A percentile compares a stretch with the other conserved stretches of the same genome.
phyloP scores from a whole-genome alignment of 2,888 invertebrate genomes.

The Eucriotettix oculatus region DNA sequence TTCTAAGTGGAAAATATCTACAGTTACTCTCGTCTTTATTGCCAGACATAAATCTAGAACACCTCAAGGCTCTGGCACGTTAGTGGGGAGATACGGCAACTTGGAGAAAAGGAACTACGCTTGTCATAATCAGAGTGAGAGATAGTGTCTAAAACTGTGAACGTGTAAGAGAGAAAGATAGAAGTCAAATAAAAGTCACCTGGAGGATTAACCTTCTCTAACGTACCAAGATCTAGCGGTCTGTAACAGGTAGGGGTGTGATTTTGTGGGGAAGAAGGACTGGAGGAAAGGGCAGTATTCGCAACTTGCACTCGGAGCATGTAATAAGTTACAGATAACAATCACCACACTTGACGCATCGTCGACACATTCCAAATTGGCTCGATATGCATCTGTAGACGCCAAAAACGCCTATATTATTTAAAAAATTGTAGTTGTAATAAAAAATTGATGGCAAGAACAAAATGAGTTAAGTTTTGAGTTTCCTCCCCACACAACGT shows the following conservation, averaged over 20 bases:
- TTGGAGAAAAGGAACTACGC: slow-evolving; percentile 8
- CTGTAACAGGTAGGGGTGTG: not conserved
- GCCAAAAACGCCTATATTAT: slow-evolving; percentile 11
- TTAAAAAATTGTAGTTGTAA: slow-evolving; percentile 11
- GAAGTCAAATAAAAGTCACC: slow-evolving; percentile 3
- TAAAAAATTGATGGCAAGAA: slow-evolving; percentile 14
- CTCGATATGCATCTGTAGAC: slow-evolving; percentile 12
- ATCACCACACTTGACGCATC: slow-evolving; percentile 4
- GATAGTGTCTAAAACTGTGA: slow-evolving; percentile 9
- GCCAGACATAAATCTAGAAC: slow-evolving; percentile 3
- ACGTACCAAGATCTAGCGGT: slow-evolving; percentile 2
- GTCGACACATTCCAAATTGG: slow-evolving; percentile 3
- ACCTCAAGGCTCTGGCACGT: slow-evolving; percentile 4
- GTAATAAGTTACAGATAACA: slow-evolving; percentile 2
- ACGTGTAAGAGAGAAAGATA: slow-evolving; percentile 9
- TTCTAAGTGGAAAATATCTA: slow-evolving; percentile 12
- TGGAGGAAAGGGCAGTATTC: slow-evolving; percentile 6
- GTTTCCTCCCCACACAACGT: not conserved
- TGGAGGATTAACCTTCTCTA: slow-evolving; percentile 1
- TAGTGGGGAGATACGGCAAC: slow-evolving; percentile 5
- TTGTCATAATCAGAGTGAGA: slow-evolving; percentile 5
- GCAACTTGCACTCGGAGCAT: slow-evolving; percentile 10
- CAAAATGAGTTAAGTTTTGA: slow-evolving; percentile 8
- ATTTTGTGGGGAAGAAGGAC: not conserved
- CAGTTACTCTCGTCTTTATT: slow-evolving; percentile 11